Base-by-base conservation (phyloP, 92 coral and sea anemone species). In the Actinernus sp. region DNA sequence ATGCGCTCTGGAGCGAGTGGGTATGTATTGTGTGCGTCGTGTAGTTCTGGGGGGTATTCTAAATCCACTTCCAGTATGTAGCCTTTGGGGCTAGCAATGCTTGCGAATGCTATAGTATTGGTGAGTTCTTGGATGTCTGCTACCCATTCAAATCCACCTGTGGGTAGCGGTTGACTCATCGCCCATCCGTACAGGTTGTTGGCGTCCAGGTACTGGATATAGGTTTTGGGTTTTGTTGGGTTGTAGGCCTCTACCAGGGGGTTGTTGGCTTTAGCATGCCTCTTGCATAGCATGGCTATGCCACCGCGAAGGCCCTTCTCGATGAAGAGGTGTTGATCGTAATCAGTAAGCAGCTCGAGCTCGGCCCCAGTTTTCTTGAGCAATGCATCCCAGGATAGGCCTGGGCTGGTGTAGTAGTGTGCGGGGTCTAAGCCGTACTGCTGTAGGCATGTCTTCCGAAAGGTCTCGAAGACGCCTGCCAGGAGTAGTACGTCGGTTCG, bases 101-200 rank as follows among this genome's bases (percentile, higher is more conserved):
- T n/a, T n/a, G n/a, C n/a, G n/a, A n/a, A n/a, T n/a, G n/a, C n/a
- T n/a, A n/a, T n/a, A n/a, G n/a, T n/a, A n/a, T n/a, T n/a, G n/a
- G n/a, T n/a, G n/a, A n/a, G n/a, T n/a, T n/a, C n/a, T n/a, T n/a
- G n/a, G n/a, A n/a, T n/a, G n/a, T n/a, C n/a, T n/a, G n/a, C n/a
- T n/a, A 21, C 68, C 77, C 52, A 23, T 0, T 16, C 4, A 38
- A 55, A 55, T 5, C 24, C 8, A 1, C 47, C 3, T 1, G 27
- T 26, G 0, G 77, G 68, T 0, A 69, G 54, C 5, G 2, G 11
- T 31, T 32, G 75, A 0, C 29, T 12, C 75, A 68, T 68, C 1
- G 63, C 75, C 75, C 75, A 68, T 4, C 75, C 66, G 22, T 68
- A 68, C 11, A 68, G 31, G 25, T 68, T 68, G 26, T 54, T 68